phyloP scores from a whole-genome alignment of 2,888 invertebrate species.

The Rotaria socialis region DNA sequence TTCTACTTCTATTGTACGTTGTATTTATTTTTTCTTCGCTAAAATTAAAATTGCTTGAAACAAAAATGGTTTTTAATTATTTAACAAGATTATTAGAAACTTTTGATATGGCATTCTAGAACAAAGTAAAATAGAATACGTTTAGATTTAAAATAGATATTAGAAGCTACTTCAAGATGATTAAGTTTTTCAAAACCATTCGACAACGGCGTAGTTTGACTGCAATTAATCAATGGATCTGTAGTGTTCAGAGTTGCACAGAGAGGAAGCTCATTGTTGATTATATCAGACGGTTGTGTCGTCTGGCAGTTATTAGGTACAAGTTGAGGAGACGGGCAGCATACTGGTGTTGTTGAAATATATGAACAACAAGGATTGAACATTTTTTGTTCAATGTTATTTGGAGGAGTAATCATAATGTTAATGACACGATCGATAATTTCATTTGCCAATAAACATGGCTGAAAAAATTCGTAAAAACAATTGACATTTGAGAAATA shows the following conservation, averaged over 20 bases:
- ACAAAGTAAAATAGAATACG: too few species aligned
- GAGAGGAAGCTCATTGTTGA: not conserved
- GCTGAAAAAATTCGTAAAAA: not conserved
- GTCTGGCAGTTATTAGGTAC: not conserved
- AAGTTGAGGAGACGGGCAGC: not conserved
- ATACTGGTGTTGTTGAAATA: not conserved
- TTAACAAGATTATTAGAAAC: not conserved
- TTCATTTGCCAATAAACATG: not conserved
- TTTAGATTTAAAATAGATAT: not conserved
- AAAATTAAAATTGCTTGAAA: too few species aligned
- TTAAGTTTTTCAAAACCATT: not conserved
- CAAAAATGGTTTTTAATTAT: not conserved
- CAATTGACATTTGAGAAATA: too few species aligned
- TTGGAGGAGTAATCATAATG: not conserved
- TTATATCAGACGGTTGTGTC: not conserved
- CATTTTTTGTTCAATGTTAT: not conserved
- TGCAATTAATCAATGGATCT: not conserved
- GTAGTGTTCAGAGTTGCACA: not conserved
- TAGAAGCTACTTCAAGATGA: not conserved
- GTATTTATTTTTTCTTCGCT: not conserved
- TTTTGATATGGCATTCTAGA: not conserved
- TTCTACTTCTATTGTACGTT: not conserved
- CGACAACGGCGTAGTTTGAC: not conserved
- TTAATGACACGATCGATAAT: conserved; percentile 6
- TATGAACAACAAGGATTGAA: too few species aligned